A percentile compares a stretch with the other conserved stretches of the same genome.
These are phyloP conservation scores for Catajapyx aquilonaris DNA, from an alignment of 1,140 invertebrate genomes.

Conservation along the genomic window DNA sequence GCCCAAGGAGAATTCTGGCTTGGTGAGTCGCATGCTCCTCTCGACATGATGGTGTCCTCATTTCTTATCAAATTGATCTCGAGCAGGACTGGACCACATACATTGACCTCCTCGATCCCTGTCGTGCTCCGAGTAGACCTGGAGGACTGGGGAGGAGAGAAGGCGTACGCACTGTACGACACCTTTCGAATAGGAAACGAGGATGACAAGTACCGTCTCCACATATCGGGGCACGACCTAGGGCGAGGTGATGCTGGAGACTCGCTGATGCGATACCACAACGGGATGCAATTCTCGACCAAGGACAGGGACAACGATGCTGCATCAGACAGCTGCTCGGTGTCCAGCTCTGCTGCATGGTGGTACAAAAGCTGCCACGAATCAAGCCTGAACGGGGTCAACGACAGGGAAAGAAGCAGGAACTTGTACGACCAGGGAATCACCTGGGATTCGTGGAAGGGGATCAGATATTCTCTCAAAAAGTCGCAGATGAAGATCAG, in stretches of 20 bases:
- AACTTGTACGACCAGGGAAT: slow-evolving; percentile 13
- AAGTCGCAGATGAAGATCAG: slow-evolving; percentile 20
- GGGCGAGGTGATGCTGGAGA: no score
- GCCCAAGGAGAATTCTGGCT: slow-evolving; percentile 18
- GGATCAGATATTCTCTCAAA: slow-evolving; percentile 21
- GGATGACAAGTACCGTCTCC: slow-evolving; percentile 20
- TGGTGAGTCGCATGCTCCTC: slow-evolving; percentile 11
- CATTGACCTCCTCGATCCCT: slow-evolving; percentile 9
- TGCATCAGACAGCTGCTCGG: slow-evolving; percentile 14
- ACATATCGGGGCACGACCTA: no score
- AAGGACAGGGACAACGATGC: slow-evolving; percentile 18
- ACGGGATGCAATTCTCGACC: slow-evolving; percentile 15
- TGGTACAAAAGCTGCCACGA: slow-evolving; percentile 24
- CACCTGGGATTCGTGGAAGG: slow-evolving; percentile 21
- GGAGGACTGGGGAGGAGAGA: slow-evolving; percentile 18
- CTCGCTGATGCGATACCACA: slow-evolving; percentile 13
- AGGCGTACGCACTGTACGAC: slow-evolving; percentile 20
- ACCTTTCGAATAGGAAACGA: slow-evolving; percentile 21
- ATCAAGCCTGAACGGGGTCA: slow-evolving; percentile 18
- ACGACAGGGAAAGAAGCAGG: slow-evolving; percentile 15
- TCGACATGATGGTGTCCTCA: not conserved
- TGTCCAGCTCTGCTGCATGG: slow-evolving; percentile 16
- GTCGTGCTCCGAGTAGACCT: slow-evolving; percentile 23
- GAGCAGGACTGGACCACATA: not conserved
- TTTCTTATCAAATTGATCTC: not conserved